phyloP scores from a whole-genome alignment of 2,797 vertebrate species.

The Sebastes baramenuke region DNA sequence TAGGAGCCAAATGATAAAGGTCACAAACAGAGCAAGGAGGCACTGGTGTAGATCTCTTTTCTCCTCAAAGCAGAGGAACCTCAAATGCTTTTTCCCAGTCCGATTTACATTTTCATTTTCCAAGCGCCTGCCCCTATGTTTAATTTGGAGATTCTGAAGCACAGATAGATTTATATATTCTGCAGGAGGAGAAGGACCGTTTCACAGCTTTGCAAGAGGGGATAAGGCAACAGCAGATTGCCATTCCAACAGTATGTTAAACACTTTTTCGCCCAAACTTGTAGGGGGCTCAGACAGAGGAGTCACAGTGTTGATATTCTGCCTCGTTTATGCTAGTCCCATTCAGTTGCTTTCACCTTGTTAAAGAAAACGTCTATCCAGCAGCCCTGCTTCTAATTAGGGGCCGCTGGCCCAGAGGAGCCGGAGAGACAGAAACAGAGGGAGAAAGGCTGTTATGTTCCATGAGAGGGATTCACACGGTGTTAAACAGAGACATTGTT shows the following conservation, averaged over 20 bases:
- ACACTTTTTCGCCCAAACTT: constrained; percentile 71
- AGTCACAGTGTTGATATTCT: constrained; percentile 74
- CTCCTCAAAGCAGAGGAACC: constrained; percentile 48
- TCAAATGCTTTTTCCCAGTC: constrained; percentile 50
- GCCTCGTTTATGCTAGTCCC: constrained; percentile 74
- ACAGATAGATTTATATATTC: constrained; percentile 80
- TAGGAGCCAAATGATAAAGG: constrained; percentile 70
- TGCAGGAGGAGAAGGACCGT: constrained; percentile 52
- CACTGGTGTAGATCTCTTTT: constrained; percentile 60
- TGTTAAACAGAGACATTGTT: constrained; percentile 79
- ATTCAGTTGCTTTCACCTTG: constrained; percentile 80
- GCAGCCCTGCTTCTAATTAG: constrained; percentile 83
- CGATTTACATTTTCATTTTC: constrained; percentile 84
- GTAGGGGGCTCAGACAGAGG: constrained; percentile 65
- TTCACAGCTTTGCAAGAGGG: constrained; percentile 71
- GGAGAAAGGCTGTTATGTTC: constrained; percentile 77
- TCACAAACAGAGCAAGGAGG: constrained; percentile 71
- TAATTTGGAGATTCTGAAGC: constrained; percentile 81
- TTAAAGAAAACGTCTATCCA: constrained; percentile 78
- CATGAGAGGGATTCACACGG: constrained; percentile 77
- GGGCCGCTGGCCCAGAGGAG: constrained; percentile 72
- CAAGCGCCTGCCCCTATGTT: constrained; percentile 73
- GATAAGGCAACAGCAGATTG: constrained; percentile 71
- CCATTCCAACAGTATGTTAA: constrained; percentile 74
- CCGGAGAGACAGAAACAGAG: constrained; percentile 65